Evolutionary conservation across 2,888 invertebrate species (phyloP).

Genomic region (Alitta virens): DNA sequence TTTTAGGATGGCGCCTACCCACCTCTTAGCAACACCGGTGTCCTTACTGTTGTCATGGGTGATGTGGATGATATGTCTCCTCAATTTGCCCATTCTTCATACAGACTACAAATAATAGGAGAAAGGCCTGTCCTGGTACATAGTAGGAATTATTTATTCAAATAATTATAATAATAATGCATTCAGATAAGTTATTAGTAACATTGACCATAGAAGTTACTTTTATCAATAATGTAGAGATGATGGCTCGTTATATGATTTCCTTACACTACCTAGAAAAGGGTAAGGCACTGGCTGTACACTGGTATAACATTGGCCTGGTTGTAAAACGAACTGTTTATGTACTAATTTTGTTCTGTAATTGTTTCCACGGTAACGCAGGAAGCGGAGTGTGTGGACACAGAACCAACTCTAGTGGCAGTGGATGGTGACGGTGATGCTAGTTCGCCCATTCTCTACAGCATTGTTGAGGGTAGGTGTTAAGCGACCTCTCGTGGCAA

Average conservation of each 20-base stretch:
- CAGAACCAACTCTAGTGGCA: slow-evolving; percentile 24
- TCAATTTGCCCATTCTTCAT: slow-evolving; percentile 1
- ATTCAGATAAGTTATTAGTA: too few relatives aligned
- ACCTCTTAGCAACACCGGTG: slow-evolving; percentile 10
- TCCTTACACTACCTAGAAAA: too few relatives aligned
- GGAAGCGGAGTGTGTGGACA: slow-evolving; percentile 21
- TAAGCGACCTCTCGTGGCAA: too few relatives aligned
- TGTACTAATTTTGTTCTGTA: not conserved
- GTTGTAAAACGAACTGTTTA: too few relatives aligned
- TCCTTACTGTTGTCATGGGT: slow-evolving; percentile 17
- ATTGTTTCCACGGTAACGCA: too few relatives aligned
- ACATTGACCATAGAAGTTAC: too few relatives aligned
- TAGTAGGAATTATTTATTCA: too few relatives aligned
- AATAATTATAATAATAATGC: too few relatives aligned
- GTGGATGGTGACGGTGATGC: slow-evolving; percentile 26
- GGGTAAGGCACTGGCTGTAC: too few relatives aligned
- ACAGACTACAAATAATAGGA: slow-evolving; percentile 22
- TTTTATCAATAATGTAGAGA: too few relatives aligned
- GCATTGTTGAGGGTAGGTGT: slow-evolving; percentile 26
- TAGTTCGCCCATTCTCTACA: slow-evolving; percentile 26
- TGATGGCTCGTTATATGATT: too few relatives aligned
- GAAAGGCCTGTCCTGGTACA: slow-evolving; percentile 29
- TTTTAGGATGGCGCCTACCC: slow-evolving; percentile 22
- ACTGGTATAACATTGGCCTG: too few relatives aligned
- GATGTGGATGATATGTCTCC: slow-evolving; percentile 28